These are phyloP conservation scores for Microtus pennsylvanicus DNA, from an alignment of 2,113 vertebrate genomes.

Conservation along the genomic window DNA sequence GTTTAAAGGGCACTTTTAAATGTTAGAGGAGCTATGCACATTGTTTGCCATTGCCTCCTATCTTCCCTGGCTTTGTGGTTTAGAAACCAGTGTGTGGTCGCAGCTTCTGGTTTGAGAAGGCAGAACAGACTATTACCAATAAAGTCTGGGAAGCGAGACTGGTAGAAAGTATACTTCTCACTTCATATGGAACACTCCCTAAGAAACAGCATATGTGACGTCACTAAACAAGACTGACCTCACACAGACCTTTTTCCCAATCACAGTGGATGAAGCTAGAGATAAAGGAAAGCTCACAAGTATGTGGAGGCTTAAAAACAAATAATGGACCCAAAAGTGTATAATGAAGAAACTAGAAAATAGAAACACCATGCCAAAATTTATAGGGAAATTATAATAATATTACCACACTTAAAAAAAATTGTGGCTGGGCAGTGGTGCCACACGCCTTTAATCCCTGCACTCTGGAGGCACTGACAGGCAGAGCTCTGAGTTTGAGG, in stretches of 20 bases:
- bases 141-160: not conserved
- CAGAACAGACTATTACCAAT: not conserved
- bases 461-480: not conserved
- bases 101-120: not conserved
- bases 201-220: not conserved
- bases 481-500: not conserved
- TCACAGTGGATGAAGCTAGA: conserved; percentile 42
- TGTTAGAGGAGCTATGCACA: not conserved
- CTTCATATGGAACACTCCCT: not conserved
- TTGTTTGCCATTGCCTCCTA: not conserved
- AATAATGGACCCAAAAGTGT: not conserved
- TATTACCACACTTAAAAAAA: not conserved
- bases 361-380: not conserved
- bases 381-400: not conserved
- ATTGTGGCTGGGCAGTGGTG: not conserved
- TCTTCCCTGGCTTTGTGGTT: not conserved
- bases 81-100: not conserved
- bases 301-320: conserved; percentile 39
- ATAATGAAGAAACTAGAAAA: not conserved
- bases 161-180: not conserved
- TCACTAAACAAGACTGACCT: conserved; percentile 13
- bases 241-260: conserved; percentile 1
- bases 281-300: not conserved
- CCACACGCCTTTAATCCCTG: not conserved
- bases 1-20: conserved; percentile 7